Evolutionary conservation across 2,888 invertebrate genomes (phyloP), one percentile per base, ranked within the genome.

Genomic region (Meiosimyza platycephala): DNA sequence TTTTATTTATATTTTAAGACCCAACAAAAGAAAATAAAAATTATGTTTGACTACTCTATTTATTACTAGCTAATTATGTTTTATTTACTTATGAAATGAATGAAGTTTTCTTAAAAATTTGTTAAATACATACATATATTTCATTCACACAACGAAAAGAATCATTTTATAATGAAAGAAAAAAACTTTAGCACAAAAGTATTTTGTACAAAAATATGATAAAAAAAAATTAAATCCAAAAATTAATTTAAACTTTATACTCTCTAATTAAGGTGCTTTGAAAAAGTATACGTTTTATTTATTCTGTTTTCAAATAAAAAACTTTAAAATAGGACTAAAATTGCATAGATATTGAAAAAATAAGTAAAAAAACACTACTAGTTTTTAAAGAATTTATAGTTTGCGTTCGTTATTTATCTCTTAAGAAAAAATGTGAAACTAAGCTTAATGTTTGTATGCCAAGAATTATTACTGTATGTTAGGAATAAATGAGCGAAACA

Each of bases 271-370:
- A 82, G 81, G 80, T 84, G 84, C 84, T 84, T 83, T 83, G 77
- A 78, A 83, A 83, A 82, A 82, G 84, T 84, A 84, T 84, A 84
- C 84, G 84, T 79, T 79, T 48, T 59, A 59, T 68, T 57, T 57
- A 57, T 11, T 18, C 13, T 68, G 47, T 33, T 18, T 16, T 47
- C 18, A 55, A 40, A 57, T 47, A n/a, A 57, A 66, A 50, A 6
- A 52, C 16, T 22, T 52, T 18, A 33, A n/a, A 62, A 40, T 40
- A 40, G 40, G 9, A 40, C 40, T 40, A 9, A 40, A 9, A 6
- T 40, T 40, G 40, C 40, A 40, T 40, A n/a, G n/a, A n/a, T n/a
- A 40, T 40, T 40, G 9, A 40, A 40, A 40, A 40, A 6, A 9
- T 40, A 40, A 40, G 40, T n/a, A 40, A 40, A 40, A 40, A 9